Base-by-base conservation (phyloP, 2,888 invertebrate species). In the Ophion costatus region DNA sequence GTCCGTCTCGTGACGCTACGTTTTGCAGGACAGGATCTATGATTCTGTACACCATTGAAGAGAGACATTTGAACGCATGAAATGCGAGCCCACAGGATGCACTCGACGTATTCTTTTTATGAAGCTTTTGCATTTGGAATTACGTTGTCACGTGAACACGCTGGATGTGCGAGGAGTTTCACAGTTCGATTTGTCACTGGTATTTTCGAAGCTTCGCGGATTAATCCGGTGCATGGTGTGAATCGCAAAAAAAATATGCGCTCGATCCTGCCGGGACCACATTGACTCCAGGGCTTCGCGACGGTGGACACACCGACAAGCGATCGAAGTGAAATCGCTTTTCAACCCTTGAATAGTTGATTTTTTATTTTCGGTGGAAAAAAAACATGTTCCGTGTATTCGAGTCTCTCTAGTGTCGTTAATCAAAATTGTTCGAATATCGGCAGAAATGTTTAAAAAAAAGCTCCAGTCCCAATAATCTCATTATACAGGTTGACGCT, bases 41-140 rank as follows among this genome's bases (percentile, higher is more conserved):
- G 87, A 87, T 85, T 61, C 63, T 22, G 9, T 56, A 61, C 64
- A 74, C 73, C 75, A 33, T 33, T 33, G 33, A 38, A 79, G 90
- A 90, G 91, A 92, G 92, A 91, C 90, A 90, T 90, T 90, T 89
- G 89, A 89, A 85, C 86, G 87, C 90, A 92, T 91, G 91, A 90
- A 90, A 79, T 29, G 1, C 42, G 20, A 29, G 69, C 14, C 45
- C 20, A 69, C 77, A 17, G 17, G 56, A 4, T 14, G 56, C 38
- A 20, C 66, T 67, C 67, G 22, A 29, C 14, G 56, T 56, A 20
- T 29, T 3, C 17, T 42, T 24, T 61, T 45, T 17, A 56, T 63
- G 38, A 22, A 42, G 20, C 11, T 67, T 22, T 38, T 38, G 38
- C 7, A 38, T 38, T 38, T 1, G 38, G 38, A 38, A 38, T 38